Base-by-base conservation (phyloP, 2,113 vertebrate genomes). In the Poeciliopsis prolifica region DNA sequence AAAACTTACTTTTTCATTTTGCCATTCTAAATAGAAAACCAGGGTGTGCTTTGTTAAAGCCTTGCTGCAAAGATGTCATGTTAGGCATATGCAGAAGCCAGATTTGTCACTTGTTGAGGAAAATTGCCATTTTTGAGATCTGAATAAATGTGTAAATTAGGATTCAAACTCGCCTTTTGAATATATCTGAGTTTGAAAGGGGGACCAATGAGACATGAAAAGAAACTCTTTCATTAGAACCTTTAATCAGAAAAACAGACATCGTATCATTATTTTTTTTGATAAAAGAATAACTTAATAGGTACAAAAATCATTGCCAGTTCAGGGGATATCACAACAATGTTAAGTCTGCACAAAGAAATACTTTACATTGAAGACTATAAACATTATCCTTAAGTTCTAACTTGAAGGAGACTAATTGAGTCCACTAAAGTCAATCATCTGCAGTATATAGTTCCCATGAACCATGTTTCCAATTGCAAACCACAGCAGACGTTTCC, bases 401-500 rank as follows among this genome's bases (percentile, higher is more conserved):
- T 24, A 58, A 24, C 7, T 24, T 58, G 14, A 29, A 61, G 64
- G 67, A 72, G 35, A 54, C 28, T 44, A 11, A 58, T 3, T 29
- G 2, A 70, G 29, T 51, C 6, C 29, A 22, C 63, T 1, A 63
- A 40, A 75, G 22, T 19, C 12, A 75, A 24, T 80, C 2, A 35
- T 26, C 30, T 22, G 13, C 48, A 65, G 68, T 9, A 61, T 62
- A 77, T 31, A 0, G 33, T 62, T 68, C 19, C 14, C 42, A n/a
- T 58, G 10, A 65, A 12, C 31, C 35, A 35, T 65, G n/a, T 74
- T 71, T 75, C 48, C 60, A 29, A 13, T 40, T 76, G 44, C 51
- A 28, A 66, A 15, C 78, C 54, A 72, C 11, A 61, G 30, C 70
- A 75, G 68, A 72, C 29, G 13, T 69, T 68, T 83, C 58, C 67